These are phyloP conservation scores for Staurois parvus DNA, from an alignment of 2,797 vertebrate genomes.

Conservation along the genomic window DNA sequence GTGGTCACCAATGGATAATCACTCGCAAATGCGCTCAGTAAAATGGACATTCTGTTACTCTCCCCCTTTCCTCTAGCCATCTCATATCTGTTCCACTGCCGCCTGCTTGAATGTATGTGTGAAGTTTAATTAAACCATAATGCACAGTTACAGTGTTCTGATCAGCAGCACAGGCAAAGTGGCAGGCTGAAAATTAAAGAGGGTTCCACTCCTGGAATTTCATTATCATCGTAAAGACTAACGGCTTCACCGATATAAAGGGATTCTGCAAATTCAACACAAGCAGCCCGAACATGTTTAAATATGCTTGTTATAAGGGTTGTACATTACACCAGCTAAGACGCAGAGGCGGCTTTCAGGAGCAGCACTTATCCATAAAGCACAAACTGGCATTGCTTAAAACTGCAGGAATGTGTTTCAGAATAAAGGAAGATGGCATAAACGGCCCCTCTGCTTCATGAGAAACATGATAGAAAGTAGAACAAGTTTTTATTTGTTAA, in stretches of 20 bases:
- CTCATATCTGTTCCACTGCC: slow-evolving; percentile 18
- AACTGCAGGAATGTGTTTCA: slow-evolving; percentile 1
- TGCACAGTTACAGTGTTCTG: slow-evolving; percentile 58
- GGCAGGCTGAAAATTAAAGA: slow-evolving; percentile 60
- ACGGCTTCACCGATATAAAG: slow-evolving; percentile 48
- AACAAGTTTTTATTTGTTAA: neutral
- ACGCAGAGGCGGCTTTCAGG: neutral
- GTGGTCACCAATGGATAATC: neutral
- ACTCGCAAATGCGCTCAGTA: slow-evolving; percentile 1
- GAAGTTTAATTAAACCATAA: slow-evolving; percentile 60
- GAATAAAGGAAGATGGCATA: neutral
- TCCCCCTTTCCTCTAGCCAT: neutral
- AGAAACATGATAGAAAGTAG: slow-evolving; percentile 9
- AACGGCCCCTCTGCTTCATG: slow-evolving; percentile 24
- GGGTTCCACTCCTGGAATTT: slow-evolving; percentile 56
- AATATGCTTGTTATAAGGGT: slow-evolving; percentile 38
- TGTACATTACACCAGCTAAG: slow-evolving; percentile 24
- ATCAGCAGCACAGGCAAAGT: slow-evolving; percentile 52
- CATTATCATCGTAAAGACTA: slow-evolving; percentile 56
- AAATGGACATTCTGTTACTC: neutral
- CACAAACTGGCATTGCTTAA: slow-evolving; percentile 28
- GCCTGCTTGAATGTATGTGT: slow-evolving; percentile 16
- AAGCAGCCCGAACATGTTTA: slow-evolving; percentile 22
- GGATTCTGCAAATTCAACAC: slow-evolving; percentile 47
- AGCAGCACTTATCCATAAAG: slow-evolving; percentile 40